Percentiles rank a stretch among this genome's conserved stretches.
Evolutionary conservation across 2,888 invertebrate species (phyloP).

Genomic region (Epiperipatus broadwayi): DNA sequence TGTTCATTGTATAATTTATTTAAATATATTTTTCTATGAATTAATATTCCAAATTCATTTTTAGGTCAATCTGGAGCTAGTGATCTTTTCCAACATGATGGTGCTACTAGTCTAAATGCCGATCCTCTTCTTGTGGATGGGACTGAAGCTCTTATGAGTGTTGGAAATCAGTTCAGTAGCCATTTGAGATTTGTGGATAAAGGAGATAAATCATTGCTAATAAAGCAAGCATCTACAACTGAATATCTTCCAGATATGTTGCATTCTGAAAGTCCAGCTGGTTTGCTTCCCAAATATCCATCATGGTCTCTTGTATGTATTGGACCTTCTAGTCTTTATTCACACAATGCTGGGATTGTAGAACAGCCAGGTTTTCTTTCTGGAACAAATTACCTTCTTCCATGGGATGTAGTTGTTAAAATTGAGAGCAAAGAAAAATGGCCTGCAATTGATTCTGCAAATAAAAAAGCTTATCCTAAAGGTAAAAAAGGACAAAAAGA

Average conservation of each 20-base stretch:
- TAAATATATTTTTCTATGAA: too few species aligned
- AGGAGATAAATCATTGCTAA: too few species aligned
- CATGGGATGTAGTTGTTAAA: slow-evolving; percentile 69
- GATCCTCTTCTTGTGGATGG: too few species aligned
- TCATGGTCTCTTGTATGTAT: slow-evolving; percentile 78
- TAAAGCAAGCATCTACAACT: slow-evolving; percentile 40
- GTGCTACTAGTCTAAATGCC: too few species aligned
- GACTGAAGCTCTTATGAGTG: too few species aligned
- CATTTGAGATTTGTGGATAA: too few species aligned
- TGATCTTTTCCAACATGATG: too few species aligned
- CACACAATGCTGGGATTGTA: slow-evolving; percentile 48
- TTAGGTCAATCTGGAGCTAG: too few species aligned
- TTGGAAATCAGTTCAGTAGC: too few species aligned
- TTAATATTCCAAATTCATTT: too few species aligned
- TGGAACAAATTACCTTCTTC: slow-evolving; percentile 71
- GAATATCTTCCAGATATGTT: slow-evolving; percentile 83
- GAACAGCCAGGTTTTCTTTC: slow-evolving; percentile 79
- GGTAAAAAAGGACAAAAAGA: slow-evolving; percentile 23
- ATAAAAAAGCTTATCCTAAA: slow-evolving; percentile 21
- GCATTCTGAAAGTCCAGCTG: slow-evolving; percentile 52
- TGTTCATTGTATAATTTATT: too few species aligned
- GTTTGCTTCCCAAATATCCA: slow-evolving; percentile 55
- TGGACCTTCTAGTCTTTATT: slow-evolving; percentile 73
- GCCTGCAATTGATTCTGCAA: slow-evolving; percentile 27
- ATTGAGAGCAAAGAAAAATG: slow-evolving; percentile 28